phyloP scores from a whole-genome alignment of 2,888 invertebrate genomes.

The Nasonia oneida region DNA sequence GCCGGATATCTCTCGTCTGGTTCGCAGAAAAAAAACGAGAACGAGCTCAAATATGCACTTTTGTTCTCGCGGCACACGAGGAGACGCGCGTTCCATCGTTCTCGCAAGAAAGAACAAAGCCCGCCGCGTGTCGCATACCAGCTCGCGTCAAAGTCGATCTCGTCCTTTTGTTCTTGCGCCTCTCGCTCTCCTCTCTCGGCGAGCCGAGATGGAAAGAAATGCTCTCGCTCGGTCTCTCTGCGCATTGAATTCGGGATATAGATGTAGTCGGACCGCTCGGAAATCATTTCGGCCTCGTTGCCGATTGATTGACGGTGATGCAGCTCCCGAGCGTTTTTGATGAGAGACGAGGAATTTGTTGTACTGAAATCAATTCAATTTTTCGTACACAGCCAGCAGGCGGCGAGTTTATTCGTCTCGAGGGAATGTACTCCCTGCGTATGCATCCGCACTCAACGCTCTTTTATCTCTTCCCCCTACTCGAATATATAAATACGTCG shows the following conservation, averaged over 20 bases:
- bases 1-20: background rate
- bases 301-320: background rate
- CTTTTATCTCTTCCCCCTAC: background rate
- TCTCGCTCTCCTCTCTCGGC: background rate
- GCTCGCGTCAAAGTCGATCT: slow-evolving; percentile 40
- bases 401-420: slow-evolving; percentile 28
- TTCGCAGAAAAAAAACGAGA: background rate
- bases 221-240: background rate
- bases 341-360: background rate
- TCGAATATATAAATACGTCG: background rate
- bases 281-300: background rate
- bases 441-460: background rate
- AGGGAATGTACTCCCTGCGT: background rate
- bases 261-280: background rate
- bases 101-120: slow-evolving; percentile 57
- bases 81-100: background rate
- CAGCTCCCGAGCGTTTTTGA: background rate
- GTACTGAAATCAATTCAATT: background rate
- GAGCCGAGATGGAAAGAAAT: slow-evolving; percentile 21
- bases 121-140: slow-evolving; percentile 49
- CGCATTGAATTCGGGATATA: slow-evolving; percentile 2
- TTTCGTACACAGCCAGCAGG: background rate
- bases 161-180: slow-evolving; percentile 32
- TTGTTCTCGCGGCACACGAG: background rate
- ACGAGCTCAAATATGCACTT: background rate